Evolutionary conservation across 2,113 vertebrate species (phyloP).

Genomic region (Lichenostomus cassidix): DNA sequence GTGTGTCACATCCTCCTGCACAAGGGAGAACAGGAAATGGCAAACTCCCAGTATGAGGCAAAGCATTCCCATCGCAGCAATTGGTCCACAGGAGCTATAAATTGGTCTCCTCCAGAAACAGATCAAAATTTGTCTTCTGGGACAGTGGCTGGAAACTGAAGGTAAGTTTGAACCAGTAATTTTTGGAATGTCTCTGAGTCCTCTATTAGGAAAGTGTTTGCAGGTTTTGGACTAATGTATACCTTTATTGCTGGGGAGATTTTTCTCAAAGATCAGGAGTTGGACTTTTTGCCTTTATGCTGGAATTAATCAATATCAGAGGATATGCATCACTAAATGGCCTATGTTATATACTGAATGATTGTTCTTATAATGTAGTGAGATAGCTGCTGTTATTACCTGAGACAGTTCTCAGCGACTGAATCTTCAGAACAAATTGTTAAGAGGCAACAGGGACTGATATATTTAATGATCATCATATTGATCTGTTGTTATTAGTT

Average conservation of each 20-base stretch:
- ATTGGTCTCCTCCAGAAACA: slow-evolving; percentile 73
- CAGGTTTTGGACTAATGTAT: not conserved
- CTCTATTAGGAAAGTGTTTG: not conserved
- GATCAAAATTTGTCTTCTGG: slow-evolving; percentile 45
- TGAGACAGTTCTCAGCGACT: not conserved
- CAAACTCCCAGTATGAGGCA: slow-evolving; percentile 74
- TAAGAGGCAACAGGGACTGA: not conserved
- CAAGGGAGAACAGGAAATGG: slow-evolving; percentile 75
- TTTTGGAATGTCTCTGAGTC: not conserved
- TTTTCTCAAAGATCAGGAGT: not conserved
- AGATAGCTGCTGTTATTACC: not conserved
- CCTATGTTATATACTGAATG: not conserved
- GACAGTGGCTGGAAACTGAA: slow-evolving; percentile 34
- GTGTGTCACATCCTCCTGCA: slow-evolving; percentile 78
- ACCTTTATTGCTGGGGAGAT: not conserved
- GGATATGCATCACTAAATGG: not conserved
- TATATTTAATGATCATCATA: not conserved
- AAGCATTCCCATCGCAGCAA: slow-evolving; percentile 68
- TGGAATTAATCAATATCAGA: not conserved
- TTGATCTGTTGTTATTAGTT: not conserved
- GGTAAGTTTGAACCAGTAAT: slow-evolving; percentile 66
- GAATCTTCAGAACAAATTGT: not conserved
- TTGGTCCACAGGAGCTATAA: slow-evolving; percentile 73
- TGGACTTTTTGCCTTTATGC: not conserved
- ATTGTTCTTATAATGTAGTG: not conserved